These are phyloP conservation scores for Vespertilio murinus DNA, from an alignment of 2,797 vertebrate genomes.

Conservation along the genomic window DNA sequence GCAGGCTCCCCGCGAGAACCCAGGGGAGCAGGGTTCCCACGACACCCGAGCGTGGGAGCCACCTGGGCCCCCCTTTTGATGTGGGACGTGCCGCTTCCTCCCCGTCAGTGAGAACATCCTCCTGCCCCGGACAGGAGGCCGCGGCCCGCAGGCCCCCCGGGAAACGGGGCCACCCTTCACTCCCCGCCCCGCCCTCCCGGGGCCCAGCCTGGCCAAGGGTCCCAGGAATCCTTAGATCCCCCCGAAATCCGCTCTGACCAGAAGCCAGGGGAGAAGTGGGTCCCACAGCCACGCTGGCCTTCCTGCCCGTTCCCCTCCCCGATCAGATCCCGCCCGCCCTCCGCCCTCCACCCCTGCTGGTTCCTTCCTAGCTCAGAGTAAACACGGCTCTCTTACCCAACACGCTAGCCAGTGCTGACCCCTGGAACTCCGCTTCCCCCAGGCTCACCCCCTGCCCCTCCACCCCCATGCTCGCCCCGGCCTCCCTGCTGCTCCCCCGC, in stretches of 20 bases:
- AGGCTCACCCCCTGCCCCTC: too few relatives aligned
- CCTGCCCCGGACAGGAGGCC: conserved; percentile 15
- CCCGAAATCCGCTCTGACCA: background rate
- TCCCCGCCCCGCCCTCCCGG: background rate
- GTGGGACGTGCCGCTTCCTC: conserved; percentile 66
- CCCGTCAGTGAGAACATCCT: conserved; percentile 56
- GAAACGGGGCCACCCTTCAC: background rate
- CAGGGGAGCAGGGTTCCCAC: conserved; percentile 61
- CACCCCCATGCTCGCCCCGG: too few relatives aligned
- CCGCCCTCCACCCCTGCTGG: background rate
- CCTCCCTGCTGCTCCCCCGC: background rate
- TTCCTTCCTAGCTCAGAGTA: background rate
- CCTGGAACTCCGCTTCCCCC: background rate
- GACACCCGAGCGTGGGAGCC: conserved; percentile 59
- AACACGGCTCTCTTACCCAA: background rate
- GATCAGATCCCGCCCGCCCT: too few relatives aligned
- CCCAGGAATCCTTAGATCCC: background rate
- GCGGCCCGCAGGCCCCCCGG: background rate
- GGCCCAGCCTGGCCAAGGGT: background rate
- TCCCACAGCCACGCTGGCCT: fast-evolving
- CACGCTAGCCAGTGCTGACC: fast-evolving
- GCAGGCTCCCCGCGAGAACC: conserved; percentile 57
- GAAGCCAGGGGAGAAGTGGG: background rate
- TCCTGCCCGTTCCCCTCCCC: background rate
- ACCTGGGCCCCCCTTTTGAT: conserved; percentile 68